A percentile compares a stretch with the other conserved stretches of the same genome.
These are phyloP conservation scores for Leucosticte australis DNA, from an alignment of 2,113 vertebrate genomes.

Conservation along the genomic window DNA sequence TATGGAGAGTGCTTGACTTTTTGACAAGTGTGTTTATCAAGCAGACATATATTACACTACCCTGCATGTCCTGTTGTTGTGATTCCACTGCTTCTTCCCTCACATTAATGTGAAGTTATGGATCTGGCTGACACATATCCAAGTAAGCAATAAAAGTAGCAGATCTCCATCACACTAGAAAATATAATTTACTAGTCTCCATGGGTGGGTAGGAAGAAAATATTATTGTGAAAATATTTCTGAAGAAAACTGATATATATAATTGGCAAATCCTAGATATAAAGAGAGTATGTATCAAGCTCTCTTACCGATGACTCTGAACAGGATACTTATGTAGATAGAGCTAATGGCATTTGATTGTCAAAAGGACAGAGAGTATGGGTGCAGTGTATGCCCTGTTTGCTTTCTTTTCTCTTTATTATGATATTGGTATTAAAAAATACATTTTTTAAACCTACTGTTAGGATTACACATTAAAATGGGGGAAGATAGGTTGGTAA, in stretches of 20 bases:
- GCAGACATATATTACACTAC: neutral
- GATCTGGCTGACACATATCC: neutral
- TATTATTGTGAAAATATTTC: neutral
- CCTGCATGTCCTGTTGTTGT: neutral
- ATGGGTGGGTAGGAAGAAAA: neutral
- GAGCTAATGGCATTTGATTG: neutral
- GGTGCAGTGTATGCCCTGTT: neutral
- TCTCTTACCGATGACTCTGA: neutral
- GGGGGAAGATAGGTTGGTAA: neutral
- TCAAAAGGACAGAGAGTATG: neutral
- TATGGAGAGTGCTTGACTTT: neutral
- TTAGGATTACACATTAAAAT: neutral
- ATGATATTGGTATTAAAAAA: neutral
- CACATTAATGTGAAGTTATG: neutral
- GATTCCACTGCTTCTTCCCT: neutral
- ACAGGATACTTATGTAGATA: neutral
- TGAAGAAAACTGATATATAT: neutral
- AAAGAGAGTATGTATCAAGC: neutral
- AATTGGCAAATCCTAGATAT: neutral
- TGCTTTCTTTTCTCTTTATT: neutral
- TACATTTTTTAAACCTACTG: neutral
- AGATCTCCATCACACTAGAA: neutral
- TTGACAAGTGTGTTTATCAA: conserved; percentile 39
- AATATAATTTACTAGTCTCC: neutral
- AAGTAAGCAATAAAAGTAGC: neutral